Evolutionary conservation across 1,140 invertebrate species (phyloP).

Genomic region (Neoseiulus cucumeris): DNA sequence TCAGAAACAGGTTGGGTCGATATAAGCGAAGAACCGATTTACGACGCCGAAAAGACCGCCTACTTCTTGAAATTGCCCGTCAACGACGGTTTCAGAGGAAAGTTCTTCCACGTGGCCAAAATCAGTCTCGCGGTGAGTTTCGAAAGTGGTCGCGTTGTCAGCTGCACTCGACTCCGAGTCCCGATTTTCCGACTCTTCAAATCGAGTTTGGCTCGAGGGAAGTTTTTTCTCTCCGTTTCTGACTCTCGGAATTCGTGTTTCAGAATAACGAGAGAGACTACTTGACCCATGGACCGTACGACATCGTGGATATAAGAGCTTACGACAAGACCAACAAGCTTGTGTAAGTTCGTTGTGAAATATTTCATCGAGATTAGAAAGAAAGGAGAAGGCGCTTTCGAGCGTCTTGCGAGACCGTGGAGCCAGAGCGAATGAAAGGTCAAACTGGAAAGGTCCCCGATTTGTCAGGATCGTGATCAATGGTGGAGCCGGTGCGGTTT

Average conservation of each 20-base stretch:
- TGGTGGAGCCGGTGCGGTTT: too few relatives aligned
- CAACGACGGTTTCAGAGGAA: conserved; percentile 29
- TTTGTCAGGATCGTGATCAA: too few relatives aligned
- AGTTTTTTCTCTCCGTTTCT: neutral
- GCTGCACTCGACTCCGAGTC: too few relatives aligned
- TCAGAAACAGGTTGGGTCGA: conserved; percentile 48
- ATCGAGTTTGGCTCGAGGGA: neutral
- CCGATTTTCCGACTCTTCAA: neutral
- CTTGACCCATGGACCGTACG: conserved; percentile 48
- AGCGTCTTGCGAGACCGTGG: too few relatives aligned
- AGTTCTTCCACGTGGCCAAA: conserved; percentile 44
- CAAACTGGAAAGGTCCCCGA: too few relatives aligned
- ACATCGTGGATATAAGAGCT: conserved; percentile 52
- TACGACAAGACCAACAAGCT: conserved; percentile 46
- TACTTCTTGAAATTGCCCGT: conserved; percentile 39
- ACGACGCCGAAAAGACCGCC: conserved; percentile 21
- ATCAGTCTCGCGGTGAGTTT: conserved; percentile 28
- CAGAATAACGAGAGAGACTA: conserved; percentile 27
- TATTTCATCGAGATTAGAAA: too few relatives aligned
- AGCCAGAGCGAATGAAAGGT: too few relatives aligned
- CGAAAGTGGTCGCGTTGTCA: conserved; percentile 19
- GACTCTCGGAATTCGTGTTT: conserved; percentile 13
- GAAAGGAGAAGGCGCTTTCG: too few relatives aligned
- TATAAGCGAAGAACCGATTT: conserved; percentile 31
- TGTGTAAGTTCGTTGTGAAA: conserved; percentile 38